A percentile compares a stretch with the other conserved stretches of the same genome.
phyloP scores from a whole-genome alignment of 2,888 invertebrate species.

The Netelia melanura region DNA sequence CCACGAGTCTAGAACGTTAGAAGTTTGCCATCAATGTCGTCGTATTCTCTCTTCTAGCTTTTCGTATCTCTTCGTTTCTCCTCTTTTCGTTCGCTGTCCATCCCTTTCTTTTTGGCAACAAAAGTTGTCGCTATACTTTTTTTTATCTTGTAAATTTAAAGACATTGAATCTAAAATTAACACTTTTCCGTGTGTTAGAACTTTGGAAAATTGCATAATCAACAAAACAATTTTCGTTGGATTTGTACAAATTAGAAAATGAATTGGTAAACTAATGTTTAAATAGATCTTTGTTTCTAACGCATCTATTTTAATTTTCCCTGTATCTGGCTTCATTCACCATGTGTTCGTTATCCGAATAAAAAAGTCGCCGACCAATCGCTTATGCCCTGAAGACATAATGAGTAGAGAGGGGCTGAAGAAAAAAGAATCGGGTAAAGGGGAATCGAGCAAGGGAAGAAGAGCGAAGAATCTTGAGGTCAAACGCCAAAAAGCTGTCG shows the following conservation, averaged over 20 bases:
- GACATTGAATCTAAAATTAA: no score
- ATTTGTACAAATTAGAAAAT: background rate
- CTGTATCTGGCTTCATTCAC: conserved; percentile 27
- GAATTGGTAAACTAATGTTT: background rate
- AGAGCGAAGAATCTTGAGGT: conserved; percentile 21
- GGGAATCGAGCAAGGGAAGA: background rate
- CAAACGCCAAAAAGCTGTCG: conserved; percentile 55
- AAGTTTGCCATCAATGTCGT: conserved; percentile 60
- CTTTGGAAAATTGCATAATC: no score
- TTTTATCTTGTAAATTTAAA: background rate
- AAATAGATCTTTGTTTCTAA: conserved; percentile 9
- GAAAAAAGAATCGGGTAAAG: conserved; percentile 21
- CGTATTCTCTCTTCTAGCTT: conserved; percentile 27
- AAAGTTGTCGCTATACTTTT: background rate
- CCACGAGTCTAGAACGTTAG: conserved; percentile 57
- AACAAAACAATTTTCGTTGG: background rate
- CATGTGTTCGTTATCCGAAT: conserved; percentile 62
- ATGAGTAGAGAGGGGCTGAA: conserved; percentile 2
- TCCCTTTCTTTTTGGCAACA: background rate
- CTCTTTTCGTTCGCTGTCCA: conserved; percentile 20
- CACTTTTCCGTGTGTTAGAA: no score
- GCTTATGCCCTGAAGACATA: conserved; percentile 10
- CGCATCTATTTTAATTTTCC: conserved; percentile 26
- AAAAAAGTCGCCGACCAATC: conserved; percentile 37
- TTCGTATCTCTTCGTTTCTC: conserved; percentile 14